A percentile compares a stretch with the other conserved stretches of the same genome.
These are phyloP conservation scores for Neofelis nebulosa DNA, from an alignment of 2,113 vertebrate species.

Conservation along the genomic window DNA sequence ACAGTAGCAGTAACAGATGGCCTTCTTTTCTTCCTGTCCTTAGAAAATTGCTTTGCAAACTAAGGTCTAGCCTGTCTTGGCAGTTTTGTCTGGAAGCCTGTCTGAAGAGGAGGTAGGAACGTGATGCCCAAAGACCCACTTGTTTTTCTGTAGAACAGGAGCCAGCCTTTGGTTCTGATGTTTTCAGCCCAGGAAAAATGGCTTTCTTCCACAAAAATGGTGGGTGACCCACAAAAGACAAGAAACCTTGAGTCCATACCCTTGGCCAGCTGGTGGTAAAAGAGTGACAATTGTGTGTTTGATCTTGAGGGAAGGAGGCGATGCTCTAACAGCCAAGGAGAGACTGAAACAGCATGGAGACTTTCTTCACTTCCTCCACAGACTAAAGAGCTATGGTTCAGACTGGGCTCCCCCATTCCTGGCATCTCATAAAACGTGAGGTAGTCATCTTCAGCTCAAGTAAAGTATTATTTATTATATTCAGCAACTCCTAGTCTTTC, in stretches of 20 bases:
- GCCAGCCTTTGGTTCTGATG: neutral
- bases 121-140: neutral
- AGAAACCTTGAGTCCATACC: neutral
- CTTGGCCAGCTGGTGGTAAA: neutral
- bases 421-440: neutral
- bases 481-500: neutral
- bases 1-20: neutral
- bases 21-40: neutral
- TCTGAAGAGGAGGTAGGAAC: neutral
- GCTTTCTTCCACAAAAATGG: neutral
- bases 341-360: neutral
- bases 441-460: neutral
- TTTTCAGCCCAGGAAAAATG: neutral
- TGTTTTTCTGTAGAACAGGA: neutral
- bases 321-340: neutral
- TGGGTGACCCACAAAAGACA: neutral
- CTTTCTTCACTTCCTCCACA: neutral
- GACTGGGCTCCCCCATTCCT: neutral
- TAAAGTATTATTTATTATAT: neutral
- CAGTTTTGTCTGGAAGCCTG: neutral
- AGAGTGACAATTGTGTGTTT: neutral
- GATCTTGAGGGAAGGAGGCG: neutral
- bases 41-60: neutral
- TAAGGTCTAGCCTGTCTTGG: neutral
- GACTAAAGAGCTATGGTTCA: neutral